These are phyloP conservation scores for Peromyscus aztecus DNA, from an alignment of 2,797 vertebrate genomes.

Conservation along the genomic window DNA sequence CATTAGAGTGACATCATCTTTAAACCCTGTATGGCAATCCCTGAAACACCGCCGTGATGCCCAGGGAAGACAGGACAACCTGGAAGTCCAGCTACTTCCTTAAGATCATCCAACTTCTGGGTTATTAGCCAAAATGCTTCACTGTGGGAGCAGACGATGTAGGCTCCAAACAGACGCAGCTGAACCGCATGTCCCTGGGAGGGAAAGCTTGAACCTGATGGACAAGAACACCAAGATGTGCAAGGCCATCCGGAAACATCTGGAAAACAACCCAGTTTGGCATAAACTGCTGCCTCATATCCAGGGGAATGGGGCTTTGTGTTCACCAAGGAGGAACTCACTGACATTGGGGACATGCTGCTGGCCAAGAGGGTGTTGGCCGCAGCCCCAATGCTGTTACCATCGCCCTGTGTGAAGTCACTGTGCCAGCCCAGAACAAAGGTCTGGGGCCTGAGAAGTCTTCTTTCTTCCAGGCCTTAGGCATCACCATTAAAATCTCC, in stretches of 20 bases:
- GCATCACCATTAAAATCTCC: background rate
- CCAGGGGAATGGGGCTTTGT: background rate
- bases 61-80: background rate
- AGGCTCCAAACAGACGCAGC: background rate
- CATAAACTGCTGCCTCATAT: background rate
- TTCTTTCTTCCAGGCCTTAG: too few species aligned
- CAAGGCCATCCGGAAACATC: background rate
- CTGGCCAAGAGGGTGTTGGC: background rate
- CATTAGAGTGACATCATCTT: background rate
- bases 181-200: background rate
- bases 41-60: background rate
- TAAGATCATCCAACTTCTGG: background rate
- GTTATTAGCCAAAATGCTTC: background rate
- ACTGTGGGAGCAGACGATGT: background rate
- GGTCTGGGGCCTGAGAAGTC: background rate
- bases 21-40: background rate
- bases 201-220: too few species aligned
- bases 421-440: background rate
- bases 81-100: background rate
- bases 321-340: background rate
- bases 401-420: background rate
- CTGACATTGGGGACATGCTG: background rate
- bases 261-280: background rate
- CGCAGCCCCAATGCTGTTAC: background rate
- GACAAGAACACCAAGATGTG: background rate